Percentiles rank a stretch among this genome's conserved stretches.
Evolutionary conservation across 2,113 vertebrate species (phyloP).

Genomic region (Amazona guildingii): DNA sequence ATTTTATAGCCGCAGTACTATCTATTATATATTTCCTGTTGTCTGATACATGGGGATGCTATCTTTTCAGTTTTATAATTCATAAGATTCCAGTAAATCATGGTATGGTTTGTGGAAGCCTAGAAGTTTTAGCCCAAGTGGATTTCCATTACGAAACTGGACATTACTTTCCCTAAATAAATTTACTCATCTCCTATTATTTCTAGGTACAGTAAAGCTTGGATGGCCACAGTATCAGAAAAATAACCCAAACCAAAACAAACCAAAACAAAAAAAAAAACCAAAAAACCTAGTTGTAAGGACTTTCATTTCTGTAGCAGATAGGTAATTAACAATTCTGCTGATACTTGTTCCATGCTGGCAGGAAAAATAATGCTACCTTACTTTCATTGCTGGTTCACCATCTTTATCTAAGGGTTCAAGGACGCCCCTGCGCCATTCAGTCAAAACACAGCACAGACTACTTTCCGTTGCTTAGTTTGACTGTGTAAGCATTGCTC

Average conservation of each 20-base stretch:
- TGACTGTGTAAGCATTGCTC: not conserved
- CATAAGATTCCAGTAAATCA: not conserved
- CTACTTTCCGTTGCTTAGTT: not conserved
- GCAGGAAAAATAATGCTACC: not conserved
- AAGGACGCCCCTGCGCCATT: not conserved
- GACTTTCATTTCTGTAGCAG: not conserved
- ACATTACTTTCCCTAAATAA: not conserved
- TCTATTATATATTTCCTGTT: not conserved
- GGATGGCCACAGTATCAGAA: not conserved
- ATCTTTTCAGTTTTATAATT: not conserved
- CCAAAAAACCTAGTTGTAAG: not conserved
- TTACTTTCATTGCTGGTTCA: not conserved
- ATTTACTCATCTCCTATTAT: not conserved
- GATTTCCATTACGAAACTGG: not conserved
- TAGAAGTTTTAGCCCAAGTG: not conserved
- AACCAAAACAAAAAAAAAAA: not conserved
- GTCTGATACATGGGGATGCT: not conserved
- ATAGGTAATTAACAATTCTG: not conserved
- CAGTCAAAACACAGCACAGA: not conserved
- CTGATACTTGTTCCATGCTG: not conserved
- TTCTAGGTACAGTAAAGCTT: not conserved
- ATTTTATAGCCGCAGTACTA: not conserved
- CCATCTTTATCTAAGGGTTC: not conserved
- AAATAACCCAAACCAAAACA: not conserved
- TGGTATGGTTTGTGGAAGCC: not conserved